Conservation (phyloP, 2,113 vertebrate genomes). For the Dipodomys merriami region DNA sequence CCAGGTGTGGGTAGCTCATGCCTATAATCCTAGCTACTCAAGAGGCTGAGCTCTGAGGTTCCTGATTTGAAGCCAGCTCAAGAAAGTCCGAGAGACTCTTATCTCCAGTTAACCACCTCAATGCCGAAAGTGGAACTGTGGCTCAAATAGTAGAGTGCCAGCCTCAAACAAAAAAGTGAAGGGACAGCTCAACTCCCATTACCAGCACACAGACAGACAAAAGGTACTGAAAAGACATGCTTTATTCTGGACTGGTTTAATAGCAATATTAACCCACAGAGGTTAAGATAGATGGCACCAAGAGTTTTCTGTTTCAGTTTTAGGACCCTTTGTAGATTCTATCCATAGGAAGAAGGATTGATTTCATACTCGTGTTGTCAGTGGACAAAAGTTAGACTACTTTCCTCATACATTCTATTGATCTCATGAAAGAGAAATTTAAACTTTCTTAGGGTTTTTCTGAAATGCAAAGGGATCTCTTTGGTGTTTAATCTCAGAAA, state of each 20-base stretch:
- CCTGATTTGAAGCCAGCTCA: too few relatives aligned
- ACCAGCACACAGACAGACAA: too few relatives aligned
- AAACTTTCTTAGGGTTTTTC: neutral
- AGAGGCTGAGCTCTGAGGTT: too few relatives aligned
- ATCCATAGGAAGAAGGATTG: neutral
- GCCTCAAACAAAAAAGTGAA: too few relatives aligned
- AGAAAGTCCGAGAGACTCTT: too few relatives aligned
- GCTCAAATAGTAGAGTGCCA: too few relatives aligned
- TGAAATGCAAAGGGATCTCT: neutral
- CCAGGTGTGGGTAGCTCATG: too few relatives aligned
- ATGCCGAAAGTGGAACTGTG: too few relatives aligned
- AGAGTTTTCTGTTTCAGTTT: neutral
- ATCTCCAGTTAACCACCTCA: too few relatives aligned
- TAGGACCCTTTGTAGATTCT: neutral
- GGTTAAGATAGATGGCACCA: neutral
- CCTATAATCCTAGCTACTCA: too few relatives aligned
- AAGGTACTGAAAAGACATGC: neutral
- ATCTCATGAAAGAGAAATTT: neutral
- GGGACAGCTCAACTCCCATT: too few relatives aligned
- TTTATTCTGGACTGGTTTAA: neutral
- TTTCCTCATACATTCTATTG: constrained; percentile 5
- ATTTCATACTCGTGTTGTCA: neutral
- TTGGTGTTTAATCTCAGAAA: constrained; percentile 14
- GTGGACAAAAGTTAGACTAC: neutral
- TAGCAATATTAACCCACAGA: neutral